A percentile compares a stretch with the other conserved stretches of the same genome.
These are phyloP conservation scores for Esox masquinongy DNA, from an alignment of 2,797 vertebrate species.

Conservation along the genomic window DNA sequence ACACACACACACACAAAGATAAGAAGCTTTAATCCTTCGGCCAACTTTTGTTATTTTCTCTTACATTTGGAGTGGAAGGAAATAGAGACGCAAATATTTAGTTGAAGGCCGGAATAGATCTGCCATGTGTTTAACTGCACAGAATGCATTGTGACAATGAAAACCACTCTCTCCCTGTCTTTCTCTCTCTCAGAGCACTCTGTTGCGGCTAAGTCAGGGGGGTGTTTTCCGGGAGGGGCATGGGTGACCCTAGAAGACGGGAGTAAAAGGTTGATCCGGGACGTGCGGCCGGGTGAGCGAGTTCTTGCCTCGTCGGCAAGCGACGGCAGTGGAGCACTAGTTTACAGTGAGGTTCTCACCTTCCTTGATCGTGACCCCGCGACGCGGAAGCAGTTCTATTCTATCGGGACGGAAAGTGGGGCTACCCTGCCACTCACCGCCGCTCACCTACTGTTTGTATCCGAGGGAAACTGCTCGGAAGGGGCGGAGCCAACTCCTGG, in stretches of 20 bases:
- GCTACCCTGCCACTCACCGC: conserved; percentile 81
- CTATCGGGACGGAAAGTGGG: conserved; percentile 80
- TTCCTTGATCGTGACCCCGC: conserved; percentile 85
- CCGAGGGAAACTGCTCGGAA: conserved; percentile 78
- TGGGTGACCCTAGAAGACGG: conserved; percentile 80
- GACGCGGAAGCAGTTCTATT: conserved; percentile 76
- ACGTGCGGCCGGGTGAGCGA: conserved; percentile 81
- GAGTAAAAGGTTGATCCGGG: conserved; percentile 69
- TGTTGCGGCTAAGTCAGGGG: conserved; percentile 89
- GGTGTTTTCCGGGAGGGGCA: conserved; percentile 88
- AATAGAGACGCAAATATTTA: conserved; percentile 52
- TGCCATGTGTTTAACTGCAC: conserved; percentile 1
- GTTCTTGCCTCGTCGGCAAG: conserved; percentile 79
- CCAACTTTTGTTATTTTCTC: conserved; percentile 58
- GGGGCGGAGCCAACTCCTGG: conserved; percentile 29
- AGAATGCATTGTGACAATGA: conserved; percentile 13
- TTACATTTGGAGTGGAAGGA: conserved; percentile 39
- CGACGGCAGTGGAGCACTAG: conserved; percentile 66
- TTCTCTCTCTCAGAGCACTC: conserved; percentile 83
- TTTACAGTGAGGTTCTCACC: conserved; percentile 86
- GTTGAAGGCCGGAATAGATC: conserved; percentile 30
- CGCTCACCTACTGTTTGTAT: conserved; percentile 87
- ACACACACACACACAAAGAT: conserved; percentile 14
- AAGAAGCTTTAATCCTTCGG: conserved; percentile 44
- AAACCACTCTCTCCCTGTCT: not conserved